Base-by-base conservation (phyloP, 2,888 invertebrate genomes). In the Microctonus aethiopoides region DNA sequence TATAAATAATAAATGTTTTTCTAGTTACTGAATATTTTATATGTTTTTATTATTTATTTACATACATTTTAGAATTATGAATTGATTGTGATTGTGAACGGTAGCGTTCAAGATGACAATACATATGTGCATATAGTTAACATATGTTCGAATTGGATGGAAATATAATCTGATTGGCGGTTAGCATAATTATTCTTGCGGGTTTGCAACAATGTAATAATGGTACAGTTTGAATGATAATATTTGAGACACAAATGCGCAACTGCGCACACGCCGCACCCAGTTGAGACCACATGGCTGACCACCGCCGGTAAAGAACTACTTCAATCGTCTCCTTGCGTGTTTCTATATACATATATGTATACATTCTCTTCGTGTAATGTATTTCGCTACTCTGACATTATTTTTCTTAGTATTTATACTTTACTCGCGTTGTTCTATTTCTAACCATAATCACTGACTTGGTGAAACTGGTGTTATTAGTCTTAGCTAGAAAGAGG, bases 91-190 rank as follows among this genome's bases (percentile, higher is more conserved):
- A 46, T 46, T n/a, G 46, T 46, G 9, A 34, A 16, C n/a, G 16
- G 10, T 34, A 32, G 46, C 16, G 16, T 16, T 46, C 6, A 16
- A 16, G 29, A 32, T 32, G 32, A 32, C 20, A 29, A 34, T 57
- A 7, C 20, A 16, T 57, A 4, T 22, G n/a, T 64, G 13, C 54
- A 22, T 34, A 20, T 32, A 10, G 22, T 22, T 77, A 73, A 75
- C 63, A 70, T 78, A 74, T 73, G 71, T 74, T 76, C 72, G 80
- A 82, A 83, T 81, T 80, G 78, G 79, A 82, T 82, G 80, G 80
- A 81, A 81, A 82, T 81, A 81, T 82, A 81, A 82, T 81, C 77
- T 75, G 76, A 70, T 76, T 75, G 75, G 75, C 75, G 80, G 76
- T 77, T 73, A 71, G 72, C 75, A 82, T 71, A 72, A 76, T 81